Evolutionary conservation across 2,797 vertebrate species (phyloP).

Genomic region (Oryzias dopingdopingensis): DNA sequence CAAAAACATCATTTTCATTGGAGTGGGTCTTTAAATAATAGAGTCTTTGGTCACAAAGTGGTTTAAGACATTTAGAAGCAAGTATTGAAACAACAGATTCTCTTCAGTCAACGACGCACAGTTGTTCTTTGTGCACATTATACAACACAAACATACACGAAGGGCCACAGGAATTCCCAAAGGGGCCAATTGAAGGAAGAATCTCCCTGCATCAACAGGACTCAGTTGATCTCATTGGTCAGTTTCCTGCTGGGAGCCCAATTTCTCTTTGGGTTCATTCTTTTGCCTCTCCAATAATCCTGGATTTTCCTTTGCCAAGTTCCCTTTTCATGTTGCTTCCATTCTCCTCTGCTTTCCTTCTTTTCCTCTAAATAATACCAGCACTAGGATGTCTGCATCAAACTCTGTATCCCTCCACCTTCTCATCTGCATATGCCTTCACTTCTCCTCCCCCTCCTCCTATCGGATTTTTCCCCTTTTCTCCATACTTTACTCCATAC

Average conservation of each 20-base stretch:
- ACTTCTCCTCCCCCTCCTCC: not conserved
- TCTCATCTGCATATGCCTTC: not conserved
- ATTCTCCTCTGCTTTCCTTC: not conserved
- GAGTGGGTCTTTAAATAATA: too few species aligned
- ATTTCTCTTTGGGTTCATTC: not conserved
- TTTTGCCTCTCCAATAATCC: not conserved
- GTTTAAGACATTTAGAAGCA: too few species aligned
- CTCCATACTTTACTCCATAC: too few species aligned
- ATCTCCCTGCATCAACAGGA: conserved; percentile 7
- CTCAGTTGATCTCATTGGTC: conserved; percentile 27
- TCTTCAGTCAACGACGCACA: conserved; percentile 27
- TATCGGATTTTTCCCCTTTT: too few species aligned
- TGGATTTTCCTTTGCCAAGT: not conserved
- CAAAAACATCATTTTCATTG: too few species aligned
- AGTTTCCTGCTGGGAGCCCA: conserved; percentile 10
- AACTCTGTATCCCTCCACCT: not conserved
- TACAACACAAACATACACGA: not conserved
- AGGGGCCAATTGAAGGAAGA: conserved; percentile 9
- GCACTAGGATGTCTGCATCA: not conserved
- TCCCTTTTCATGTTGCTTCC: not conserved
- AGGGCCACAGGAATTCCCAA: conserved; percentile 22
- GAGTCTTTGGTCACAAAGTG: too few species aligned
- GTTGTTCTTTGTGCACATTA: not conserved
- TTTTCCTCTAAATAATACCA: too few species aligned
- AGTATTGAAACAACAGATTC: conserved; percentile 23